Evolutionary conservation across 2,797 vertebrate species (phyloP).

Genomic region (Pogoniulus pusillus): DNA sequence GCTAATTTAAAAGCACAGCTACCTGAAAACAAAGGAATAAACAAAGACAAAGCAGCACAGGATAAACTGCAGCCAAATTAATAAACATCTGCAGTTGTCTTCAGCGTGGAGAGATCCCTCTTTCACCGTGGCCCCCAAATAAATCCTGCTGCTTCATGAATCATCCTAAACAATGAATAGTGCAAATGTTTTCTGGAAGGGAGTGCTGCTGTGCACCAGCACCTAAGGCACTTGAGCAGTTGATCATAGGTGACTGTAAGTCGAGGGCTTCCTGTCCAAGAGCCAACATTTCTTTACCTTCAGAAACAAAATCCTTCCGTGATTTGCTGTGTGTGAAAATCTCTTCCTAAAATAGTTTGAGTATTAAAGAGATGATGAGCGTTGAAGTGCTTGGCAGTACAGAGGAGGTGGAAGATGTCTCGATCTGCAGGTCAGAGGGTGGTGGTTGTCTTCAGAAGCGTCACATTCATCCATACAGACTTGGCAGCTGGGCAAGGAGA

Average conservation of each 20-base stretch:
- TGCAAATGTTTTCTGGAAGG: background rate
- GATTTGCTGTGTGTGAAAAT: background rate
- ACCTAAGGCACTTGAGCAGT: background rate
- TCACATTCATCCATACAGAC: too few relatives aligned
- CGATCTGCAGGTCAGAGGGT: background rate
- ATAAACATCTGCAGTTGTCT: background rate
- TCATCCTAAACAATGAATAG: slow-evolving; percentile 25
- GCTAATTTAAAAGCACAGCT: slow-evolving; percentile 38
- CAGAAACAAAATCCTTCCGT: background rate
- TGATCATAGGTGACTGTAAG: background rate
- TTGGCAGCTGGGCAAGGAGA: background rate
- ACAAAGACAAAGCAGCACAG: background rate
- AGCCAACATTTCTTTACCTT: background rate
- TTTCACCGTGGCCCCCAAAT: background rate
- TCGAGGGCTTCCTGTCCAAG: slow-evolving; percentile 1
- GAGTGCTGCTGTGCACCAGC: background rate
- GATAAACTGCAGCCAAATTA: background rate
- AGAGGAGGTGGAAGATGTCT: background rate
- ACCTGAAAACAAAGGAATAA: background rate
- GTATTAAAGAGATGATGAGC: background rate
- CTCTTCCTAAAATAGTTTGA: background rate
- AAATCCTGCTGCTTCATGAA: slow-evolving; percentile 5
- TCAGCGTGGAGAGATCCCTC: background rate
- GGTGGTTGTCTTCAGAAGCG: background rate
- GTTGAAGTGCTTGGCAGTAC: background rate